A percentile compares a stretch with the other conserved stretches of the same genome.
These are phyloP conservation scores for Solenopsis fugax DNA, from an alignment of 1,140 invertebrate species.

Conservation along the genomic window DNA sequence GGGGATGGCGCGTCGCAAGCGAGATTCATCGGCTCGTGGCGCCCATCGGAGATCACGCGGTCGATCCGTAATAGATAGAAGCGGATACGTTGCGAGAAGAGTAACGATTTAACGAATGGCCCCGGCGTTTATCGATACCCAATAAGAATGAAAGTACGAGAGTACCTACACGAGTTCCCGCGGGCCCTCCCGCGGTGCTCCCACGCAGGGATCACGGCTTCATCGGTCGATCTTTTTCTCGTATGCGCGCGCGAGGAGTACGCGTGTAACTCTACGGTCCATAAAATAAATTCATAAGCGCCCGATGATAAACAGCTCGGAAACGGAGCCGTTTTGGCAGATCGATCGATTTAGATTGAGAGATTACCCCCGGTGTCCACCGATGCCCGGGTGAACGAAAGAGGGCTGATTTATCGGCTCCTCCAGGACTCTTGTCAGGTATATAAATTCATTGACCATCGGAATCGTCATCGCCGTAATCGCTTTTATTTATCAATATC, in stretches of 20 bases:
- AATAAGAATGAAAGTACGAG: constrained; percentile 78
- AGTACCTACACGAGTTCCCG: constrained; percentile 78
- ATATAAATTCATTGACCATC: constrained; percentile 78
- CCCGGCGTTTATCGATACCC: constrained; percentile 74
- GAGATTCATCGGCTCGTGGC: constrained; percentile 35
- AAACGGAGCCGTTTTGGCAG: constrained; percentile 80
- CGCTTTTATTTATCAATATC: constrained; percentile 79
- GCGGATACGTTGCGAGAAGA: constrained; percentile 26
- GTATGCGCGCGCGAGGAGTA: constrained; percentile 46
- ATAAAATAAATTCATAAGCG: constrained; percentile 76
- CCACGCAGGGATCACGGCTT: constrained; percentile 79
- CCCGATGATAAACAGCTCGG: constrained; percentile 78
- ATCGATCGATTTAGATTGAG: constrained; percentile 85
- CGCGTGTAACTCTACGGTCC: constrained; percentile 52
- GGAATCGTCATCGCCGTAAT: constrained; percentile 78
- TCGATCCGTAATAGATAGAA: constrained; percentile 28
- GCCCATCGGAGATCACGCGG: constrained; percentile 27
- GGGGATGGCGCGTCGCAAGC: neutral
- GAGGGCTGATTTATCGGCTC: constrained; percentile 80
- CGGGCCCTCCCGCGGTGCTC: constrained; percentile 80
- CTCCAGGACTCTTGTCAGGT: constrained; percentile 72
- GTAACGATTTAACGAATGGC: constrained; percentile 75
- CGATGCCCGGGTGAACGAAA: constrained; percentile 37
- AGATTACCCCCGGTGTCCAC: constrained; percentile 81
- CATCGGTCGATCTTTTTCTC: constrained; percentile 68